Evolutionary conservation across 2,888 invertebrate genomes (phyloP).

Genomic region (Coleophora flavipennella): DNA sequence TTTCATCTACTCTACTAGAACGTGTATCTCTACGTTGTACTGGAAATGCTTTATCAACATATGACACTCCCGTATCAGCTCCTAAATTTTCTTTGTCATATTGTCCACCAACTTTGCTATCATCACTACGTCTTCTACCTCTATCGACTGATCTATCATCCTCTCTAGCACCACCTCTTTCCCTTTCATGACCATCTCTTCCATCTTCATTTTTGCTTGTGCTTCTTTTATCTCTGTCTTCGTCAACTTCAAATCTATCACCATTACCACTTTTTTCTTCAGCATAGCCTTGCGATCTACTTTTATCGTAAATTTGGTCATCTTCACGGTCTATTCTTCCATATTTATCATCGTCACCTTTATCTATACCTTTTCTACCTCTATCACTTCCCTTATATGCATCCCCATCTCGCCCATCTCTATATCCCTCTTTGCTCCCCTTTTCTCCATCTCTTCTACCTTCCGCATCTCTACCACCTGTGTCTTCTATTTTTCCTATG

Average conservation of each 20-base stretch:
- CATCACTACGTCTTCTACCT: neutral
- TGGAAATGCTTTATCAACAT: too few species aligned
- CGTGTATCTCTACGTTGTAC: too few species aligned
- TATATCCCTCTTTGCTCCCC: neutral
- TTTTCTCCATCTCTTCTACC: neutral
- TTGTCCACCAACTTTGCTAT: neutral
- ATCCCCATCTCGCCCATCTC: neutral
- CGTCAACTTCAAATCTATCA: constrained; percentile 1
- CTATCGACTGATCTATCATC: constrained; percentile 6
- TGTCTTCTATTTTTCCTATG: too few species aligned
- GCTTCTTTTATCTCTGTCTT: neutral
- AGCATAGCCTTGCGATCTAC: neutral
- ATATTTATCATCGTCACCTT: neutral
- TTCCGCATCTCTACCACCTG: neutral
- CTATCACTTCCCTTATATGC: neutral
- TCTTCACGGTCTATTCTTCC: neutral
- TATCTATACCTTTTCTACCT: neutral
- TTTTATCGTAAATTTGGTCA: neutral
- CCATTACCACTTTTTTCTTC: constrained; percentile 6
- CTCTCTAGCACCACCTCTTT: constrained; percentile 4
- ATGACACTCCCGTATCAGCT: too few species aligned
- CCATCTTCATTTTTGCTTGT: constrained; percentile 1
- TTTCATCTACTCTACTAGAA: too few species aligned
- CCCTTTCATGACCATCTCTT: constrained; percentile 1
- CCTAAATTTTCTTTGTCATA: too few species aligned